Conservation (phyloP, 92 coral and sea anemone genomes). For the Heteractis magnifica region DNA sequence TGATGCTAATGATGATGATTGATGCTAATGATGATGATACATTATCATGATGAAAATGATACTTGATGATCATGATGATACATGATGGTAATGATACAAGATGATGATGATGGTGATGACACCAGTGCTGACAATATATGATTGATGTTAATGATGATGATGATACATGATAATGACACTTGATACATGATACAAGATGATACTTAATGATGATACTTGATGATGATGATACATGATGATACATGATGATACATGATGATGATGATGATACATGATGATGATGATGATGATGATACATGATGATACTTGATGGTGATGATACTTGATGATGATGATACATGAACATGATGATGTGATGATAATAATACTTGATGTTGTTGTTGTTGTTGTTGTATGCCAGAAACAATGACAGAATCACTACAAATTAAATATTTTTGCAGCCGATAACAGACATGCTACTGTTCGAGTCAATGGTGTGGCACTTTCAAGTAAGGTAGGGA, state of each 20-base stretch:
- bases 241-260: too few species aligned
- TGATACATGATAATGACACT: background rate
- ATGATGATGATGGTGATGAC: background rate
- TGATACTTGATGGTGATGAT: background rate
- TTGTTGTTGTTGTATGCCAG: too few species aligned
- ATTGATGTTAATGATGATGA: background rate
- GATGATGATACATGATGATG: background rate
- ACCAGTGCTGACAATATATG: too few species aligned
- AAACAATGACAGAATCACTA: background rate
- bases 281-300: conserved; percentile 1
- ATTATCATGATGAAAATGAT: background rate
- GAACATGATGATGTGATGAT: background rate
- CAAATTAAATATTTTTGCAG: conserved; percentile 24
- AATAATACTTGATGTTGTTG: background rate
- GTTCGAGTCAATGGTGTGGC: conserved; percentile 90
- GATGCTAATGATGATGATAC: background rate
- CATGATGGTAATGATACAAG: background rate
- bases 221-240: too few species aligned
- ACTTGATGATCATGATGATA: background rate
- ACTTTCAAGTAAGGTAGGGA: conserved; percentile 81
- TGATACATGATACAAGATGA: conserved; percentile 1
- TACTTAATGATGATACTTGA: too few species aligned
- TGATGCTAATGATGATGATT: background rate
- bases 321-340: background rate
- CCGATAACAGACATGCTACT: conserved; percentile 95